Conservation (phyloP, 2,797 vertebrate genomes). For the Oophaga sylvatica region DNA sequence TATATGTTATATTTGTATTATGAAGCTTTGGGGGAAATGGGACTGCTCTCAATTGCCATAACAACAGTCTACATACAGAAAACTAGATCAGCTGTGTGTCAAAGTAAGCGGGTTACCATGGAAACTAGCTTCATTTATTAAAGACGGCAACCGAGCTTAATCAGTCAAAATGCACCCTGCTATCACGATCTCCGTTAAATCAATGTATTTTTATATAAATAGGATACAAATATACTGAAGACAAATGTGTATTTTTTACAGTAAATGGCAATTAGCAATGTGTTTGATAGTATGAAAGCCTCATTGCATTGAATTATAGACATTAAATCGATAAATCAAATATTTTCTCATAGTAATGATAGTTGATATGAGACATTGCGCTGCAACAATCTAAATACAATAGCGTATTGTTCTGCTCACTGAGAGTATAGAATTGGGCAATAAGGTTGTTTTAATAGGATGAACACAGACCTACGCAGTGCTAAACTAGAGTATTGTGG, state of each 20-base stretch:
- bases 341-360: neutral
- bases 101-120: conserved; percentile 74
- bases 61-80: conserved; percentile 73
- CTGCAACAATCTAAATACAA: neutral
- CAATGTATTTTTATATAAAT: conserved; percentile 46
- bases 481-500: neutral
- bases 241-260: neutral
- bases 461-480: neutral
- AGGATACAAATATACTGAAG: neutral
- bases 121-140: conserved; percentile 74
- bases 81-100: conserved; percentile 73
- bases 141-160: conserved; percentile 72
- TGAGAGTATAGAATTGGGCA: neutral
- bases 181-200: conserved; percentile 61
- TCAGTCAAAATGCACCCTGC: conserved; percentile 72
- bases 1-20: conserved; percentile 21
- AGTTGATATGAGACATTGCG: neutral
- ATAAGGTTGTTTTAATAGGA: neutral
- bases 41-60: conserved; percentile 73
- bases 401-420: neutral
- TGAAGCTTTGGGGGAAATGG: conserved; percentile 56
- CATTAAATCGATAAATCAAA: neutral
- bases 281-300: neutral
- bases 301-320: neutral
- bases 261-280: neutral